These are phyloP conservation scores for Gallinago stenura DNA, from an alignment of 2,797 vertebrate species.

Conservation along the genomic window DNA sequence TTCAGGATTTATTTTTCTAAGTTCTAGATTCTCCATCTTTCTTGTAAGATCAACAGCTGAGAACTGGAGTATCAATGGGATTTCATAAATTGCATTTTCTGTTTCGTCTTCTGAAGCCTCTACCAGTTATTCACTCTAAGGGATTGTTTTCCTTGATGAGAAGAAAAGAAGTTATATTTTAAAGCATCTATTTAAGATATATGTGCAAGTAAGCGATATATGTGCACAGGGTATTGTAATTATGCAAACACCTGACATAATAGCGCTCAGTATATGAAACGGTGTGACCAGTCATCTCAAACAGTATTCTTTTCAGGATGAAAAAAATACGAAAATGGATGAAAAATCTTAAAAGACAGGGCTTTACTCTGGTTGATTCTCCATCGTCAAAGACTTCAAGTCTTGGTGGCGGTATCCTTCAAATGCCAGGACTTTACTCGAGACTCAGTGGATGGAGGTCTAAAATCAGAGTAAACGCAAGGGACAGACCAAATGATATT, in stretches of 20 bases:
- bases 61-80: not conserved
- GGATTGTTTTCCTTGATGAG: not conserved
- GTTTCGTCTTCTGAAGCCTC: not conserved
- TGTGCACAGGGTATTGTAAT: not conserved
- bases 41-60: not conserved
- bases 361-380: not conserved
- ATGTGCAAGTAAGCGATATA: too few species aligned
- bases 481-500: not conserved
- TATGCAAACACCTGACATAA: not conserved
- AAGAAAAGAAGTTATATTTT: not conserved
- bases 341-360: not conserved
- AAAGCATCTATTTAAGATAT: not conserved
- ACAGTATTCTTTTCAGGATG: not conserved
- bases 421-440: not conserved
- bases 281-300: not conserved
- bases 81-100: not conserved
- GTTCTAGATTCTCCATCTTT: not conserved
- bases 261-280: not conserved
- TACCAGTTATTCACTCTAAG: not conserved
- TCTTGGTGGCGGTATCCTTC: not conserved
- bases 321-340: not conserved
- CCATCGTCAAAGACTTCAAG: not conserved
- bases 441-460: not conserved
- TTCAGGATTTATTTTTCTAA: not conserved
- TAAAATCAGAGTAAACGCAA: not conserved